Conservation (phyloP, 2,113 vertebrate genomes). For the Zosterops borbonicus region DNA sequence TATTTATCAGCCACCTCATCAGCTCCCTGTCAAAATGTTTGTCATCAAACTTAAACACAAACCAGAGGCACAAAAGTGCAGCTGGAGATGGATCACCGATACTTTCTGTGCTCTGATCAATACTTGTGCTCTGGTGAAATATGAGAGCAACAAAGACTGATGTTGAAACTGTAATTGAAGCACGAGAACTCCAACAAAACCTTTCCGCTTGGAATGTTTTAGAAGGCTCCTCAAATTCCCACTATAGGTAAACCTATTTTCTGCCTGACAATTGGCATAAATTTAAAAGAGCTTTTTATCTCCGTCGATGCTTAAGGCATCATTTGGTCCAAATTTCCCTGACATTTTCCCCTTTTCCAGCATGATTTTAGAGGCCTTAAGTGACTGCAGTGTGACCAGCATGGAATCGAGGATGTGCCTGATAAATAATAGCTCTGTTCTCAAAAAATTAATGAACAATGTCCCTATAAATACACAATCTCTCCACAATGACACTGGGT, state of each 20-base stretch:
- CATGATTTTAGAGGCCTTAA: constrained; percentile 17
- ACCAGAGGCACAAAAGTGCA: not conserved
- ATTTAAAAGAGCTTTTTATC: constrained; percentile 36
- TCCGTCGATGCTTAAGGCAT: not conserved
- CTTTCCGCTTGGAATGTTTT: constrained; percentile 1
- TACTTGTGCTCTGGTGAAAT: constrained; percentile 35
- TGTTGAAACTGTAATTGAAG: not conserved
- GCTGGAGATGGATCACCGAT: constrained; percentile 17
- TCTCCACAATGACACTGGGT: not conserved
- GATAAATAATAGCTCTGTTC: not conserved
- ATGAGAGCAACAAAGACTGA: not conserved
- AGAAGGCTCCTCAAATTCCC: not conserved
- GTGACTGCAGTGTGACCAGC: constrained; percentile 3
- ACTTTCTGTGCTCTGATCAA: not conserved
- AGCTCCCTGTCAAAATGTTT: not conserved
- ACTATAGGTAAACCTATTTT: not conserved
- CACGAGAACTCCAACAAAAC: not conserved
- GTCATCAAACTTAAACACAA: not conserved
- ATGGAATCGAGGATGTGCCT: not conserved
- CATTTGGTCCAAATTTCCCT: constrained; percentile 32
- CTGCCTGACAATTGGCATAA: not conserved
- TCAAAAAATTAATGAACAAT: constrained; percentile 49
- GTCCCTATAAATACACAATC: not conserved
- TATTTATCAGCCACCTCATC: not conserved
- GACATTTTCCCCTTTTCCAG: constrained; percentile 2